A percentile compares a stretch with the other conserved stretches of the same genome.
These are phyloP conservation scores for Kuschelorhynchus macadamiae DNA, from an alignment of 2,888 invertebrate genomes.

Conservation along the genomic window DNA sequence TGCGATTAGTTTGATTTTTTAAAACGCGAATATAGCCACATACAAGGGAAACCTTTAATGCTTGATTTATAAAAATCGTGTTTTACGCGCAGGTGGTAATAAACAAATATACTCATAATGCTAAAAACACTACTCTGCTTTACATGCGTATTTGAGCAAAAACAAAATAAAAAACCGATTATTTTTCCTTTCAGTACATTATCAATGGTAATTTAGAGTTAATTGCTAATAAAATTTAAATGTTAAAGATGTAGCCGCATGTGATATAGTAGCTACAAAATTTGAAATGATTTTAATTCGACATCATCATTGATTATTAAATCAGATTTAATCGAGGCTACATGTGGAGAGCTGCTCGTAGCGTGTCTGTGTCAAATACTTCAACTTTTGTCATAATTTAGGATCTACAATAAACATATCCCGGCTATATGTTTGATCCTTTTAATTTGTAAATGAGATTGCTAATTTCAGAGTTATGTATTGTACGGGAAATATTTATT, in stretches of 20 bases:
- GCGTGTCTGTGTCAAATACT: conserved; percentile 47
- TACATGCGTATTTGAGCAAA: too few species aligned
- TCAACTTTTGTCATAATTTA: conserved; percentile 45
- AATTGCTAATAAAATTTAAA: conserved; percentile 24
- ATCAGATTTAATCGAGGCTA: conserved; percentile 46
- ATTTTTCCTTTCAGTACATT: background rate
- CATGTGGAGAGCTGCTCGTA: conserved; percentile 41
- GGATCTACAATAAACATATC: conserved; percentile 37
- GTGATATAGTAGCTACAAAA: conserved; percentile 42
- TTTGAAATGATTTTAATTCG: conserved; percentile 49
- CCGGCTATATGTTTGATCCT: conserved; percentile 22
- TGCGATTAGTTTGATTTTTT: too few species aligned
- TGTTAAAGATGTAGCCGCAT: conserved; percentile 1
- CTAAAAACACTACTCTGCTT: too few species aligned
- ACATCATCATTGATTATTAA: conserved; percentile 49
- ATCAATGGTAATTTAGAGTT: background rate
- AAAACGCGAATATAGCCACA: too few species aligned
- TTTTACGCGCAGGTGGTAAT: too few species aligned
- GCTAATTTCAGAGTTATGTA: conserved; percentile 32
- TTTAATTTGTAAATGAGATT: conserved; percentile 37
- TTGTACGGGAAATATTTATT: background rate
- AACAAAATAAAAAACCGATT: too few species aligned
- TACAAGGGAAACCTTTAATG: too few species aligned
- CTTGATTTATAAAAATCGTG: too few species aligned
- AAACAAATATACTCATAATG: too few species aligned